A percentile compares a stretch with the other conserved stretches of the same genome.
Evolutionary conservation across 2,888 invertebrate species (phyloP).

Genomic region (Nemurella pictetii): DNA sequence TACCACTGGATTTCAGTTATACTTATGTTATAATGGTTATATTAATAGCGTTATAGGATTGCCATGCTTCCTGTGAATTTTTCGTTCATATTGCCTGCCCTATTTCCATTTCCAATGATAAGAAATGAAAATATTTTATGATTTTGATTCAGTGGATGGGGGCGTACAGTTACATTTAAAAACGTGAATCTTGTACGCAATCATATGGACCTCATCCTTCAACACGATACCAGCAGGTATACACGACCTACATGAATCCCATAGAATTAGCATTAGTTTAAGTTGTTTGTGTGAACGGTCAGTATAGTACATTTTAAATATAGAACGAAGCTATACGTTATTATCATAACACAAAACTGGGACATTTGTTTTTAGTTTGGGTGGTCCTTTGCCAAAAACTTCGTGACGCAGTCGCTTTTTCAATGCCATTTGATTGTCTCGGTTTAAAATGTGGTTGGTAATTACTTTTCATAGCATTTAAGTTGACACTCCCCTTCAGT

Average conservation of each 20-base stretch:
- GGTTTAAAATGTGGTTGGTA: not conserved
- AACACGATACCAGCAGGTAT: too few species aligned
- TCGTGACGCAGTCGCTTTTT: slow-evolving; percentile 2
- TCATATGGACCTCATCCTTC: too few species aligned
- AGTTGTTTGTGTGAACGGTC: not conserved
- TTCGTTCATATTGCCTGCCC: not conserved
- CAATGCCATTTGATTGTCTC: not conserved
- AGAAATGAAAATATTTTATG: not conserved
- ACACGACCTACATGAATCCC: too few species aligned
- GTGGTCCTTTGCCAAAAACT: slow-evolving; percentile 22
- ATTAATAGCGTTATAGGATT: not conserved
- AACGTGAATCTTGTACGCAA: too few species aligned
- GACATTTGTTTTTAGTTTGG: slow-evolving; percentile 28
- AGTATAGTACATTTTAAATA: not conserved
- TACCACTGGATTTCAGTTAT: not conserved
- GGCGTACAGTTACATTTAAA: too few species aligned
- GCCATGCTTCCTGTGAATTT: not conserved
- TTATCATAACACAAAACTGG: slow-evolving; percentile 17
- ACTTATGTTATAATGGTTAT: too few species aligned
- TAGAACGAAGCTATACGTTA: slow-evolving; percentile 15
- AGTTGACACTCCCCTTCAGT: not conserved
- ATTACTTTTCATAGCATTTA: not conserved
- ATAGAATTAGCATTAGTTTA: not conserved
- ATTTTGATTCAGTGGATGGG: too few species aligned
- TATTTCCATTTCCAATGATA: not conserved